phyloP scores from a whole-genome alignment of 1,140 invertebrate species.

The Homarus americanus region DNA sequence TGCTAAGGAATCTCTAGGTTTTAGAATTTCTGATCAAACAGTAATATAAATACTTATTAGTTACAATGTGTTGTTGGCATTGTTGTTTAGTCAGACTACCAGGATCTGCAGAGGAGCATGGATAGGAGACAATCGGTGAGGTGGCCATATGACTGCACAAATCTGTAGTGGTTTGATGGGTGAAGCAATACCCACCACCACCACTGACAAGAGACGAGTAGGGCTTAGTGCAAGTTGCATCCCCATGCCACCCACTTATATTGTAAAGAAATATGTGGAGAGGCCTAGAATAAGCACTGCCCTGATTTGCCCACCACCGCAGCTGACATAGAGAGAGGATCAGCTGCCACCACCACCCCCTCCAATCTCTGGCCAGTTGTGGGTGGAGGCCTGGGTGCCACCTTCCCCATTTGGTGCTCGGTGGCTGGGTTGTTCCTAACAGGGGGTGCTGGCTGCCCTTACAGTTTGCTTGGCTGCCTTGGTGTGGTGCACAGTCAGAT shows the following conservation, averaged over 20 bases:
- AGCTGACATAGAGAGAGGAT: constrained; percentile 30
- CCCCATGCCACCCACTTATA: constrained; percentile 19
- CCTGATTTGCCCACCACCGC: constrained; percentile 31
- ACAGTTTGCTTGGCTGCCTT: constrained; percentile 26
- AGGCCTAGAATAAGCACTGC: constrained; percentile 2
- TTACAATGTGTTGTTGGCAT: constrained; percentile 72
- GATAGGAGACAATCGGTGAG: constrained; percentile 33
- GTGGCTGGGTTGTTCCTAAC: constrained; percentile 42
- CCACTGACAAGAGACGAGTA: constrained; percentile 7
- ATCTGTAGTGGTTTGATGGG: constrained; percentile 25
- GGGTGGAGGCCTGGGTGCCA: constrained; percentile 16
- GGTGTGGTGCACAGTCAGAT: constrained; percentile 9
- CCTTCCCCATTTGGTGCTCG: constrained; percentile 37
- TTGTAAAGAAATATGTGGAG: constrained; percentile 20
- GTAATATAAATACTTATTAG: constrained; percentile 72
- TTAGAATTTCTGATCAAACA: constrained; percentile 73
- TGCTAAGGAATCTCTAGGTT: constrained; percentile 71
- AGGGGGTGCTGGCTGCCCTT: constrained; percentile 25
- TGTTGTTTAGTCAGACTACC: constrained; percentile 69
- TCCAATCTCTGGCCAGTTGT: constrained; percentile 36
- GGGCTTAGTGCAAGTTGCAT: constrained; percentile 26
- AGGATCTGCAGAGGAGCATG: constrained; percentile 62
- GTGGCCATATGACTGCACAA: constrained; percentile 34
- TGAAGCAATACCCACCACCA: constrained; percentile 24
- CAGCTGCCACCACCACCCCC: constrained; percentile 32